These are phyloP conservation scores for Oncorhynchus masou DNA, from an alignment of 2,113 vertebrate species.

Conservation along the genomic window DNA sequence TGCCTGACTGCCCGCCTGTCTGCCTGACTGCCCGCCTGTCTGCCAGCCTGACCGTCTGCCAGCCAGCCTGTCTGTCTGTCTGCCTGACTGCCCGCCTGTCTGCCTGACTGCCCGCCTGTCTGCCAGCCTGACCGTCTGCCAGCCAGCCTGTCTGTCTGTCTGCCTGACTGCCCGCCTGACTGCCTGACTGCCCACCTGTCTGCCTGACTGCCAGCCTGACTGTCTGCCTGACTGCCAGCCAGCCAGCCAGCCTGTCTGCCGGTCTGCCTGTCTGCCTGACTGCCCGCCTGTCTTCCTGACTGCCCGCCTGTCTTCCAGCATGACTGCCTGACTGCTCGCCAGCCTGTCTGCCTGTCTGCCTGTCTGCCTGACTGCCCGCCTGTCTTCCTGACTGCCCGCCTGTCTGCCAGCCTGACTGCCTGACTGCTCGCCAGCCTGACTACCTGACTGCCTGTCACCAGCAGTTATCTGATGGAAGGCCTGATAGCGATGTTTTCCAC, in stretches of 20 bases:
- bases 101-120: too few species aligned
- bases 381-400: too few species aligned
- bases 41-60: background rate
- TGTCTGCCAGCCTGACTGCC: background rate
- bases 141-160: background rate
- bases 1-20: background rate
- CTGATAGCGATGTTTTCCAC: conserved; percentile 5
- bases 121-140: background rate
- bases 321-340: too few species aligned
- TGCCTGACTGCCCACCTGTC: too few species aligned
- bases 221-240: background rate
- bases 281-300: too few species aligned
- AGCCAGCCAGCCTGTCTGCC: rapidly evolving
- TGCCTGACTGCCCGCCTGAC: background rate
- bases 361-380: too few species aligned
- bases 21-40: background rate
- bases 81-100: rapidly evolving
- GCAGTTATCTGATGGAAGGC: conserved; percentile 13
- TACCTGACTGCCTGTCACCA: conserved; percentile 4
- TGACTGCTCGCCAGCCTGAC: conserved; percentile 20
- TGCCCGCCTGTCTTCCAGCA: too few species aligned
- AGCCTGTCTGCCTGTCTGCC: too few species aligned
- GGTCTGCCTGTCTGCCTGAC: background rate
- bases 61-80: background rate
- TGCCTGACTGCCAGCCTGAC: background rate